Percentiles rank a stretch among this genome's conserved stretches.
Evolutionary conservation across 1,140 invertebrate species (phyloP).

Genomic region (Rhyacophila brunnea): DNA sequence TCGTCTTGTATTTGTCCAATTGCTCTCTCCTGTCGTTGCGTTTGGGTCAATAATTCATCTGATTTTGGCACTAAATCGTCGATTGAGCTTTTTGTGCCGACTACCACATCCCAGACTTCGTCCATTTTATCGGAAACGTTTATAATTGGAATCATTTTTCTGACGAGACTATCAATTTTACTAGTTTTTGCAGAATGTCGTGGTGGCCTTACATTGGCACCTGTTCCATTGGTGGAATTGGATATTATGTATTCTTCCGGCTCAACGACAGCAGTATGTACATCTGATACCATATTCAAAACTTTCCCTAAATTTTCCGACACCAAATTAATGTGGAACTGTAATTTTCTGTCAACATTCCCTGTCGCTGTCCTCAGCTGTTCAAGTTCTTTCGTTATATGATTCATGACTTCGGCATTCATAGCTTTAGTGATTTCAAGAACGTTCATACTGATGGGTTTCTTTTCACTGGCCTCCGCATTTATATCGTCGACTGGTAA

Average conservation of each 20-base stretch:
- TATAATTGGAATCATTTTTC: constrained; percentile 78
- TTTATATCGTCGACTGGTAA: constrained; percentile 77
- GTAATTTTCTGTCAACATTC: constrained; percentile 76
- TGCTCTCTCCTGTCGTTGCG: constrained; percentile 80
- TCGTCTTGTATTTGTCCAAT: constrained; percentile 86
- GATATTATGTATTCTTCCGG: constrained; percentile 54
- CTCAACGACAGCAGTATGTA: constrained; percentile 77
- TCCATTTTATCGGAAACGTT: constrained; percentile 88
- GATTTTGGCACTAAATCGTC: constrained; percentile 82
- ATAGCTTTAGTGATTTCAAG: constrained; percentile 76
- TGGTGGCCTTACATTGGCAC: constrained; percentile 44
- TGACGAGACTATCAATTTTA: constrained; percentile 74
- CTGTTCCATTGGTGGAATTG: constrained; percentile 51
- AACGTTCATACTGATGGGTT: constrained; percentile 75
- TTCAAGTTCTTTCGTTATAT: constrained; percentile 72
- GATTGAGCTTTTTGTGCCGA: constrained; percentile 81
- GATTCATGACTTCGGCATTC: constrained; percentile 72
- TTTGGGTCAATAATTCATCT: constrained; percentile 80
- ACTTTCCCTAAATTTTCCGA: constrained; percentile 77
- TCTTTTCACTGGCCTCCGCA: constrained; percentile 81
- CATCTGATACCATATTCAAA: constrained; percentile 72
- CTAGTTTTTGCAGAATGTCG: constrained; percentile 56
- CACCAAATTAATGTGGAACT: constrained; percentile 80
- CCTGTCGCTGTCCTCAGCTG: constrained; percentile 71
- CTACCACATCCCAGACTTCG: constrained; percentile 84